phyloP scores from a whole-genome alignment of 2,797 vertebrate species.

The Sebastes oblongus region DNA sequence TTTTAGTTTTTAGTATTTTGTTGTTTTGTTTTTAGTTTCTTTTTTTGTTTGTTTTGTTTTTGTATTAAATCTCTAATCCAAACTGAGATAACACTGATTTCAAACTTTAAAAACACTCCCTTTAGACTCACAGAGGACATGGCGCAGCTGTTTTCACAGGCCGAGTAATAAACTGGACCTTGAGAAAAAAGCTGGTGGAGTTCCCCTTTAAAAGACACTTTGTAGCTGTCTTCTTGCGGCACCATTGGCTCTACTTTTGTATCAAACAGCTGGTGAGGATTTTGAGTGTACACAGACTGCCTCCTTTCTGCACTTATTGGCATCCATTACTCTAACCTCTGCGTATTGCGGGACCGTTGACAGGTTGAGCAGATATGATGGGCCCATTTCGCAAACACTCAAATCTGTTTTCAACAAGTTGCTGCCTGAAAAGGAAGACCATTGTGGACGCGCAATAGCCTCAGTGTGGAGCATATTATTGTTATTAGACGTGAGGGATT shows the following conservation, averaged over 20 bases:
- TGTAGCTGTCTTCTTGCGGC: not conserved
- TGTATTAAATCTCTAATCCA: not conserved
- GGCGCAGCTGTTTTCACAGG: not conserved
- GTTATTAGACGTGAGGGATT: conserved; percentile 72
- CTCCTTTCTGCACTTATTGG: conserved; percentile 34
- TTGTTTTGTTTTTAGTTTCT: not conserved
- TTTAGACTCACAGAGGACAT: not conserved
- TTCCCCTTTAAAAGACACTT: not conserved
- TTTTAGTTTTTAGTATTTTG: too few species aligned
- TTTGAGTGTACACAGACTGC: conserved; percentile 23
- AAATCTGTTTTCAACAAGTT: conserved; percentile 66
- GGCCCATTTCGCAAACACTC: conserved; percentile 56
- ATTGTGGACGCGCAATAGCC: conserved; percentile 42
- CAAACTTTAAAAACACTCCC: not conserved
- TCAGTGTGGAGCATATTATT: conserved; percentile 48
- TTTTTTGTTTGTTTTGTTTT: not conserved
- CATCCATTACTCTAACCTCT: conserved; percentile 36
- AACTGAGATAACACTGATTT: not conserved
- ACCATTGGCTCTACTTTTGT: not conserved
- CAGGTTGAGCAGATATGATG: conserved; percentile 54
- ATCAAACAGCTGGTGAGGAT: conserved; percentile 57
- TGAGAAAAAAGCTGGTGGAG: not conserved
- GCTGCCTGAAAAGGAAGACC: conserved; percentile 35
- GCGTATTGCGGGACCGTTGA: conserved; percentile 59
- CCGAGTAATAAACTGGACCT: not conserved